phyloP scores from a whole-genome alignment of 2,113 vertebrate species.

The Phrynosoma blainvillii region DNA sequence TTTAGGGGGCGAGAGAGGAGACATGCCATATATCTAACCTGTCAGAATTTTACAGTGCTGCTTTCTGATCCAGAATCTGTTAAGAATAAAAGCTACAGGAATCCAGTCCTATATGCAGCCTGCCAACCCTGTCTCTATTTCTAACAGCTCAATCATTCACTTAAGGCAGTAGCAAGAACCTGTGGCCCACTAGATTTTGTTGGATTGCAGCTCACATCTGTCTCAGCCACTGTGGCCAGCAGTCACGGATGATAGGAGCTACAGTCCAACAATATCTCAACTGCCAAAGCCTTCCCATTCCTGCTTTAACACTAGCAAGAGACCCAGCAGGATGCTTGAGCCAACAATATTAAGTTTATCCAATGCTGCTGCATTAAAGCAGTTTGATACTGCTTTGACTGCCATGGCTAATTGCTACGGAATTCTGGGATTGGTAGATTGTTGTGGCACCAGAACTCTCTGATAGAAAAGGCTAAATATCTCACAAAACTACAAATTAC shows the following conservation, averaged over 20 bases:
- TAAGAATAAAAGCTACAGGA: too few species aligned
- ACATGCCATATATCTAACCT: slow-evolving; percentile 21
- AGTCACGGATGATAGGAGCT: background rate
- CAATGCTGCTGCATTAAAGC: too few species aligned
- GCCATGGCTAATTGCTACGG: too few species aligned
- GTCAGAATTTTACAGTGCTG: too few species aligned
- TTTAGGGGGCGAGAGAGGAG: background rate
- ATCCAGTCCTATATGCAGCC: background rate
- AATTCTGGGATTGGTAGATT: too few species aligned
- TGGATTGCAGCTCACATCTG: background rate
- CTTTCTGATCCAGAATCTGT: too few species aligned
- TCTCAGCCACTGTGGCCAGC: background rate
- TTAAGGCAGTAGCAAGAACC: background rate
- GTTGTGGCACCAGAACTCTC: too few species aligned
- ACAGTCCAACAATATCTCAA: background rate
- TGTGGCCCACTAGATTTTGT: background rate
- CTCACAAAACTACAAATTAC: too few species aligned
- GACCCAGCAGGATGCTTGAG: background rate
- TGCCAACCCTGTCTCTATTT: background rate
- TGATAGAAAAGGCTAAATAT: too few species aligned
- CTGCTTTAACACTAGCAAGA: background rate
- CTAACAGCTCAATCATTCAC: background rate
- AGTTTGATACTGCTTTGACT: too few species aligned
- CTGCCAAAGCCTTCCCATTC: background rate
- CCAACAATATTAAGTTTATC: background rate